phyloP scores from a whole-genome alignment of 2,797 vertebrate genomes.

The Pangasius krempfi region DNA sequence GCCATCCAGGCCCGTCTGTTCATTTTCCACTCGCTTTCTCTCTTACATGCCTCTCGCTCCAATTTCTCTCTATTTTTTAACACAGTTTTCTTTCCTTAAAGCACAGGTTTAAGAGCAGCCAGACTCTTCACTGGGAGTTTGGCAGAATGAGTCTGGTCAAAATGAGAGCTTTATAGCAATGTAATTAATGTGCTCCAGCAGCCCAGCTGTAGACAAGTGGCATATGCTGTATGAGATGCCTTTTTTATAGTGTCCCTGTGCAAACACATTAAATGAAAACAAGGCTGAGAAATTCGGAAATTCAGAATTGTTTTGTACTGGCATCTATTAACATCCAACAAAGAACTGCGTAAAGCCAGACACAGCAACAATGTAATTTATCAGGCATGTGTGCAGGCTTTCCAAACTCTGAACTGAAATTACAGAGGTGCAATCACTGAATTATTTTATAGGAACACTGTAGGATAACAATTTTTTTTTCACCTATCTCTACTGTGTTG shows the following conservation, averaged over 20 bases:
- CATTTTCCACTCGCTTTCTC: slow-evolving; percentile 49
- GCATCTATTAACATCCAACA: slow-evolving; percentile 63
- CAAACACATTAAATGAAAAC: slow-evolving; percentile 67
- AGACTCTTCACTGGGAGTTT: slow-evolving; percentile 37
- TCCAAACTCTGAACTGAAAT: slow-evolving; percentile 11
- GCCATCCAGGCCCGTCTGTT: slow-evolving; percentile 58
- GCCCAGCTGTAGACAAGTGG: slow-evolving; percentile 29
- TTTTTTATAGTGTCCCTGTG: slow-evolving; percentile 65
- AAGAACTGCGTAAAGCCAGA: slow-evolving; percentile 72
- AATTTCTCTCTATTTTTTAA: background rate
- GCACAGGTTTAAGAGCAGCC: slow-evolving; percentile 37
- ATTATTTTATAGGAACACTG: slow-evolving; percentile 8
- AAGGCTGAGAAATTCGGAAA: slow-evolving; percentile 66
- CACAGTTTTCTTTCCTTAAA: background rate
- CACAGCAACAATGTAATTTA: slow-evolving; percentile 62
- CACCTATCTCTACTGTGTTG: background rate
- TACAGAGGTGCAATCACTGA: background rate
- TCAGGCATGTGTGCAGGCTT: slow-evolving; percentile 11
- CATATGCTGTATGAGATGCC: slow-evolving; percentile 53
- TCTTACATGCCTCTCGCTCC: slow-evolving; percentile 49
- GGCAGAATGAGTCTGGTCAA: slow-evolving; percentile 30
- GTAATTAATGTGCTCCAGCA: slow-evolving; percentile 24
- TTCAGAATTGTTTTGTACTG: slow-evolving; percentile 64
- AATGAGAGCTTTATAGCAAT: slow-evolving; percentile 48
- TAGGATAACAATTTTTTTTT: background rate